Base-by-base conservation (phyloP, 2,113 vertebrate genomes). In the Eurypyga helias region DNA sequence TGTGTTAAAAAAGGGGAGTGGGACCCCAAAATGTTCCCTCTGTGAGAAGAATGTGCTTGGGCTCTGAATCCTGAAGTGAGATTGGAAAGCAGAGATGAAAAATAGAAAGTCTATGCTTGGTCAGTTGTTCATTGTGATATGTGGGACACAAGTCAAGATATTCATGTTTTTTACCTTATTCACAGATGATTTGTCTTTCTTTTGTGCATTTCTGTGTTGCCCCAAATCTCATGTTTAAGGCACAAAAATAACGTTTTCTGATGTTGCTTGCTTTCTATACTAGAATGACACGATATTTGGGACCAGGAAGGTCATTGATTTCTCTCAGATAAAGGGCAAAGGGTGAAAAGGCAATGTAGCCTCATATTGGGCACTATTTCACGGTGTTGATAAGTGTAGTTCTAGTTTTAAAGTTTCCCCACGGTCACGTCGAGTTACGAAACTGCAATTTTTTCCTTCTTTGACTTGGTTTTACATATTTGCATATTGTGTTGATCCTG, bases 351-450 rank as follows among this genome's bases (percentile, higher is more conserved):
- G 14, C 21, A 25, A 1, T 10, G 15, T 33, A 60, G 18, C 33
- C 23, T 66, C 5, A 8, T 43, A 4, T 4, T 58, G 51, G 31
- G 17, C 26, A 26, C 6, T 28, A 8, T 43, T 33, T 55, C 1
- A 2, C 46, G 23, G 6, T 70, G 55, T 54, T 33, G 33, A 21
- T n/a, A 33, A 38, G 38, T 6, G 11, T 43, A 60, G 46, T 69
- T 51, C 16, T 43, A 26, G 31, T 31, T n/a, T 26, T 31, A 20
- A 45, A 12, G 8, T 69, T 51, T 33, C 60, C 10, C 54, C 7
- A 1, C 4, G 6, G 34, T 64, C 29, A n/a, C 20, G 41, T 7
- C 55, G 18, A 71, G 11, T 55, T 64, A 49, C 0, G 5, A 48
- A 72, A 24, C 1, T 8, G 23, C 10, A 26, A 6, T 17, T n/a